Evolutionary conservation across 2,888 invertebrate species (phyloP).

Genomic region (Andrena dorsata): DNA sequence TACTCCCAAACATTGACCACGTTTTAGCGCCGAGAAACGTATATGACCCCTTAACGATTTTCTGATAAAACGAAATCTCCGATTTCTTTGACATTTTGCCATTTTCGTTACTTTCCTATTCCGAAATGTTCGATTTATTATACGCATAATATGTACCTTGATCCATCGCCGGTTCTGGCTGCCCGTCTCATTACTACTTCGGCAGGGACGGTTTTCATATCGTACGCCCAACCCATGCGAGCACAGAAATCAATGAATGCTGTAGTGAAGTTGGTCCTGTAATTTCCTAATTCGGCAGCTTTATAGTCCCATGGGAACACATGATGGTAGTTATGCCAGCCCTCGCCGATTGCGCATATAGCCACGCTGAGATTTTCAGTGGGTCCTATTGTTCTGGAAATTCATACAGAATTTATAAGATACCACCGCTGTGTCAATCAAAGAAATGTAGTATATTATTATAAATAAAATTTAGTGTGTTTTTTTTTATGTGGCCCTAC

Average conservation of each 20-base stretch:
- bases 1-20: too few relatives aligned
- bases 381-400: slow-evolving; percentile 88
- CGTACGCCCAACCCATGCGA: slow-evolving; percentile 92
- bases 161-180: slow-evolving; percentile 91
- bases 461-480: too few relatives aligned
- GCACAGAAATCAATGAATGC: slow-evolving; percentile 89
- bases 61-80: too few relatives aligned
- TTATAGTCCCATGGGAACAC: slow-evolving; percentile 97
- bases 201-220: slow-evolving; percentile 91
- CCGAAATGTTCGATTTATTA: neutral
- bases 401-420: neutral
- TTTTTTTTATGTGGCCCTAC: too few relatives aligned
- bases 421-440: neutral
- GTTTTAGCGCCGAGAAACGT: too few relatives aligned
- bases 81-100: too few relatives aligned
- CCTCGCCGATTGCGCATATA: slow-evolving; percentile 90
- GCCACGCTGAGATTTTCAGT: slow-evolving; percentile 90
- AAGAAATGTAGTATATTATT: neutral
- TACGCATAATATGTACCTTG: slow-evolving; percentile 72
- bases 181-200: slow-evolving; percentile 90
- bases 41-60: too few relatives aligned
- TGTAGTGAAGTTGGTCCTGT: slow-evolving; percentile 86
- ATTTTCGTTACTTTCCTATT: too few relatives aligned
- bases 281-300: slow-evolving; percentile 92
- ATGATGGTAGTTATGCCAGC: slow-evolving; percentile 98